Percentiles rank a stretch among this genome's conserved stretches.
phyloP scores from a whole-genome alignment of 2,888 invertebrate species.

The Galeruca laticollis region DNA sequence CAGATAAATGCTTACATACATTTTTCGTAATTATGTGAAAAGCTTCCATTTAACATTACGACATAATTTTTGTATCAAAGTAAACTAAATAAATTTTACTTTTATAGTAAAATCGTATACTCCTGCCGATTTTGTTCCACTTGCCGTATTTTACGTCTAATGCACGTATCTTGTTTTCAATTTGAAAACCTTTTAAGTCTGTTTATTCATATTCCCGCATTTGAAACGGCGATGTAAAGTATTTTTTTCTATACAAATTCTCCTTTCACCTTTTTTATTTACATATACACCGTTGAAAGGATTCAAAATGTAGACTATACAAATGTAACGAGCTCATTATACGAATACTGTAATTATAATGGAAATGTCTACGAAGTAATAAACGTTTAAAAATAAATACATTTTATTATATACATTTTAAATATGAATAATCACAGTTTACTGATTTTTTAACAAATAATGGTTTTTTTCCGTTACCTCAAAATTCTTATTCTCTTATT shows the following conservation, averaged over 20 bases:
- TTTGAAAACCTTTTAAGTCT: conserved; percentile 28
- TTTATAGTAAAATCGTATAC: not conserved
- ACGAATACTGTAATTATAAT: conserved; percentile 27
- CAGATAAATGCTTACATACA: no score
- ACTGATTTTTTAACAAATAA: no score
- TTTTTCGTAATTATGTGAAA: no score
- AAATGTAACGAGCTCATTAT: conserved; percentile 38
- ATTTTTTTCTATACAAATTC: conserved; percentile 36
- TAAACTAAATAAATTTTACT: conserved; percentile 8
- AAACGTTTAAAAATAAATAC: conserved; percentile 4
- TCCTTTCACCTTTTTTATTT: conserved; percentile 34
- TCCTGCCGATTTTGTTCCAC: conserved; percentile 9
- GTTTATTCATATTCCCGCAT: conserved; percentile 34
- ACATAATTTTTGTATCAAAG: conserved; percentile 14
- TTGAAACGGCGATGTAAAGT: conserved; percentile 35
- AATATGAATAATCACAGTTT: not conserved
- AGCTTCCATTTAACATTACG: not conserved
- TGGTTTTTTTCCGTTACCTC: no score
- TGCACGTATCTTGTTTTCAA: conserved; percentile 34
- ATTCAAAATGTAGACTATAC: conserved; percentile 33
- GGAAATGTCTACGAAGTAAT: conserved; percentile 4
- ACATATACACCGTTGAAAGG: conserved; percentile 29
- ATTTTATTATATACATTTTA: conserved; percentile 14
- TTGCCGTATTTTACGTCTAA: conserved; percentile 28
- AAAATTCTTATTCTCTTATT: no score